A percentile compares a stretch with the other conserved stretches of the same genome.
Evolutionary conservation across 2,888 invertebrate genomes (phyloP).

Genomic region (Mesorhabditis spiculigera): DNA sequence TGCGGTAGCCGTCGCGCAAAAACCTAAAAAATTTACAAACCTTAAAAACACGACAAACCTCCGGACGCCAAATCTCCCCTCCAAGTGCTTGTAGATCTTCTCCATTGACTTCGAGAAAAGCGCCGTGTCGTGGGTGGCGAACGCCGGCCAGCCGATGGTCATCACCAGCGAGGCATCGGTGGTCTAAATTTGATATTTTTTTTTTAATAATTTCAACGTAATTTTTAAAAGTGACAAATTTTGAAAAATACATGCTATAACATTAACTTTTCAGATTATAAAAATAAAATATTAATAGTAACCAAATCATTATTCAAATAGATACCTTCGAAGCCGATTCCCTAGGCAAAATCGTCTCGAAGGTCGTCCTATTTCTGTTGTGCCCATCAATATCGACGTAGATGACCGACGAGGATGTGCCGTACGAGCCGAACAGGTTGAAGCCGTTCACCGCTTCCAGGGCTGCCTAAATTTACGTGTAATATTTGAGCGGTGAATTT

Average conservation of each 20-base stretch:
- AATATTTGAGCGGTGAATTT: background rate
- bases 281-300: too few species aligned
- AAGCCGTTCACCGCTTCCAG: constrained; percentile 97
- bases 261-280: too few species aligned
- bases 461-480: constrained; percentile 75
- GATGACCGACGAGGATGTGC: constrained; percentile 89
- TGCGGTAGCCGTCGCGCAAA: constrained; percentile 87
- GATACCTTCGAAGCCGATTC: constrained; percentile 93
- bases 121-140: constrained; percentile 90
- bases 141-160: constrained; percentile 94
- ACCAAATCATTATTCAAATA: too few species aligned
- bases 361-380: constrained; percentile 94
- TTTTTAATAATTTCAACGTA: too few species aligned
- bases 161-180: constrained; percentile 87
- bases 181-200: constrained; percentile 67
- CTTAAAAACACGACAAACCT: too few species aligned
- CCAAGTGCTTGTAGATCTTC: constrained; percentile 68
- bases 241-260: too few species aligned
- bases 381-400: constrained; percentile 99
- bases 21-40: too few species aligned
- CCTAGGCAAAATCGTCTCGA: constrained; percentile 91
- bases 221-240: too few species aligned
- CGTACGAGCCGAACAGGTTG: constrained; percentile 93
- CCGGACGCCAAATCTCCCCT: constrained; percentile 89
- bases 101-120: constrained; percentile 81